These are phyloP conservation scores for Hyperoodon ampullatus DNA, from an alignment of 2,113 vertebrate genomes.

Conservation along the genomic window DNA sequence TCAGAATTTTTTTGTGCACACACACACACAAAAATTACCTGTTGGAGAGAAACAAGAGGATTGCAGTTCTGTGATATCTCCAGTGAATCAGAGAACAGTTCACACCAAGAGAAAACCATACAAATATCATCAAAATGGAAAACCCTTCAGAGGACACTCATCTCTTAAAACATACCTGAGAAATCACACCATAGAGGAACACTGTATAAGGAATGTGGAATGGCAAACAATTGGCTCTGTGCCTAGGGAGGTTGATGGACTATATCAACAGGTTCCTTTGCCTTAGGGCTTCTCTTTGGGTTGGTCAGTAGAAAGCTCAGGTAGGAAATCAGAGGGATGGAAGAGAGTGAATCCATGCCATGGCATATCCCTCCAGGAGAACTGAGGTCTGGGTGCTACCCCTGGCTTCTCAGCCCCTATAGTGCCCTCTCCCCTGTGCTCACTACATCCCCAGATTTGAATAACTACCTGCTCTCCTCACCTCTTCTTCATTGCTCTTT, in stretches of 20 bases:
- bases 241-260: not conserved
- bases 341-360: too few relatives aligned
- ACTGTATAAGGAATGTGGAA: not conserved
- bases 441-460: too few relatives aligned
- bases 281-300: too few relatives aligned
- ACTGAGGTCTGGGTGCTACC: too few relatives aligned
- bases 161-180: not conserved
- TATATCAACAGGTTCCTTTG: not conserved
- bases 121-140: not conserved
- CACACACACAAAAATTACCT: not conserved
- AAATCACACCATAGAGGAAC: not conserved
- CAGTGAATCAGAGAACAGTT: not conserved
- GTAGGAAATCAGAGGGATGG: too few relatives aligned
- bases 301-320: too few relatives aligned
- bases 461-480: too few relatives aligned
- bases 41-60: not conserved
- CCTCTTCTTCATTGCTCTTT: too few relatives aligned
- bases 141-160: not conserved
- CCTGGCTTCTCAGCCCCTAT: too few relatives aligned
- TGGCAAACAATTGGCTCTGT: not conserved
- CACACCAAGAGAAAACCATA: not conserved
- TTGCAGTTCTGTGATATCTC: not conserved
- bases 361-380: too few relatives aligned
- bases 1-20: too few relatives aligned
- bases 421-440: too few relatives aligned